Evolutionary conservation across 2,888 invertebrate species (phyloP).

Genomic region (Yponomeuta sedellus): DNA sequence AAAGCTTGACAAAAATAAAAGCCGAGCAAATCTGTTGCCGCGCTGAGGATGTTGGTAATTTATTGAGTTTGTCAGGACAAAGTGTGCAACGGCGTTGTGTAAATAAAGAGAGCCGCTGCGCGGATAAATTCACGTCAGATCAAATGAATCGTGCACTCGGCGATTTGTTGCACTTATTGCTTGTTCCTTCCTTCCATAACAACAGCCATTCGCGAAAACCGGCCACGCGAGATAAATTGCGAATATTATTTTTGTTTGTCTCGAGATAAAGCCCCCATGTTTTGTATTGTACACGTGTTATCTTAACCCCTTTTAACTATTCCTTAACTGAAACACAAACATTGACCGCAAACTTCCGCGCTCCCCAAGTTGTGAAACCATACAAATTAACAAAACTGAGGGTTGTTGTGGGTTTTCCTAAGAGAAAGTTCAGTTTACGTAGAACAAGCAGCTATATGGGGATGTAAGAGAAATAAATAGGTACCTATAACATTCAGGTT

Average conservation of each 20-base stretch:
- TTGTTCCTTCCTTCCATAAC: constrained; percentile 26
- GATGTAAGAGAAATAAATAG: background rate
- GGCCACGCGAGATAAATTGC: background rate
- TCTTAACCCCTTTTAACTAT: background rate
- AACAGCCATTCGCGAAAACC: constrained; percentile 14
- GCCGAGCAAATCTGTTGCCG: constrained; percentile 26
- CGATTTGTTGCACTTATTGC: constrained; percentile 69
- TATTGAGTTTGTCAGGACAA: constrained; percentile 75
- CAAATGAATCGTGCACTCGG: constrained; percentile 66
- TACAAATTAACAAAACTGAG: constrained; percentile 7
- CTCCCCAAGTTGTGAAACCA: constrained; percentile 1
- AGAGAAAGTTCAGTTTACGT: background rate
- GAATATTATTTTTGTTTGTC: background rate
- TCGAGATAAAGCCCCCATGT: background rate
- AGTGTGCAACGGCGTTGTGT: constrained; percentile 64
- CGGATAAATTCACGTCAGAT: constrained; percentile 75
- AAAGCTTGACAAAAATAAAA: constrained; percentile 63
- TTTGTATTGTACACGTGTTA: background rate
- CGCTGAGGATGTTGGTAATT: constrained; percentile 74
- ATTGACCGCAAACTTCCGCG: constrained; percentile 22
- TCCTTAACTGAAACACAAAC: constrained; percentile 26
- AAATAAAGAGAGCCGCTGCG: constrained; percentile 66
- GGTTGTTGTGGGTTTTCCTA: constrained; percentile 8
- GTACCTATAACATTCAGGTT: background rate
- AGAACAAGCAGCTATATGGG: background rate